phyloP scores from a whole-genome alignment of 2,113 vertebrate genomes.

The Sisor rabdophorus region DNA sequence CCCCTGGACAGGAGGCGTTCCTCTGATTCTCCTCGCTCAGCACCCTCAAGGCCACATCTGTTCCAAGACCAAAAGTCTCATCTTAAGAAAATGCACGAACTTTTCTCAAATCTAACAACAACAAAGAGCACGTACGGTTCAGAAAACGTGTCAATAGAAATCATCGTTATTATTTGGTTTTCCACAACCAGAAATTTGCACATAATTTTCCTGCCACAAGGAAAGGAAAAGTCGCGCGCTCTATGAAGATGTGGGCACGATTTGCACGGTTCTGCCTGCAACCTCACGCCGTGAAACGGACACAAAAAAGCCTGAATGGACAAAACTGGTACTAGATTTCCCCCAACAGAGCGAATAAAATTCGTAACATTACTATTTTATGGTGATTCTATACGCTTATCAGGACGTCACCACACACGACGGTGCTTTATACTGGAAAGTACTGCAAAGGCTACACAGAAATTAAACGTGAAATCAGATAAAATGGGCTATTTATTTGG shows the following conservation, averaged over 20 bases:
- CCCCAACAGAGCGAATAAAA: constrained; percentile 41
- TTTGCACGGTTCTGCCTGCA: constrained; percentile 71
- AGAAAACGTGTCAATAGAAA: background rate
- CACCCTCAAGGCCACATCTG: constrained; percentile 32
- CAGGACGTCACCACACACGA: constrained; percentile 57
- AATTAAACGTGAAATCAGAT: background rate
- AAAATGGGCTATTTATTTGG: background rate
- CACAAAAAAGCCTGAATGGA: constrained; percentile 60
- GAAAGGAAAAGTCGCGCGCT: constrained; percentile 64
- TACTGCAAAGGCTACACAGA: background rate
- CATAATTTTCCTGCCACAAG: background rate
- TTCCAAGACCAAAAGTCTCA: constrained; percentile 15
- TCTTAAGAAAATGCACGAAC: constrained; percentile 15
- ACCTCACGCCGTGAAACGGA: constrained; percentile 70
- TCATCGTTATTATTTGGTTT: background rate
- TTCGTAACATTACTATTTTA: constrained; percentile 55
- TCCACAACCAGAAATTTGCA: background rate
- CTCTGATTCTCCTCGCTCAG: constrained; percentile 72
- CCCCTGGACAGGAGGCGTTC: constrained; percentile 68
- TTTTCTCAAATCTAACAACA: background rate
- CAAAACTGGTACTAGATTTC: constrained; percentile 41
- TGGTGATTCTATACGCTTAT: constrained; percentile 60
- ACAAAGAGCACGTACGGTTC: background rate
- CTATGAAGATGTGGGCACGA: constrained; percentile 60
- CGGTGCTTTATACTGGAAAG: background rate